A percentile compares a stretch with the other conserved stretches of the same genome.
These are phyloP conservation scores for Avahi laniger DNA, from an alignment of 2,797 vertebrate species.

Conservation along the genomic window DNA sequence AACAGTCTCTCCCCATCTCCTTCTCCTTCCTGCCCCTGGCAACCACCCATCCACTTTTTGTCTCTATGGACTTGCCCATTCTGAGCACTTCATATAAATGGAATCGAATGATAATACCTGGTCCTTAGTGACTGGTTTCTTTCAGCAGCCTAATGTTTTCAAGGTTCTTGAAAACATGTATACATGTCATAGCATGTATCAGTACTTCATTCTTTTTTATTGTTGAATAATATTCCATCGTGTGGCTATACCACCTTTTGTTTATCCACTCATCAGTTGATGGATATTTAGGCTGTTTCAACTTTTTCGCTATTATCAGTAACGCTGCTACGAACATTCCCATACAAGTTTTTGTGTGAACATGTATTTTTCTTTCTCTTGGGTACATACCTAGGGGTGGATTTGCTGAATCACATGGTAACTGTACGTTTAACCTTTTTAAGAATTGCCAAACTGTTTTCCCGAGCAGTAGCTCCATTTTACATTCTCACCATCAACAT, in stretches of 20 bases:
- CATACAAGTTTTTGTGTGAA: background rate
- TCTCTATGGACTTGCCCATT: background rate
- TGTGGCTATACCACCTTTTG: background rate
- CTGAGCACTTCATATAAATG: background rate
- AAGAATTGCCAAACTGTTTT: background rate
- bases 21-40: background rate
- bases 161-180: no score
- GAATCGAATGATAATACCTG: background rate
- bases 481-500: background rate
- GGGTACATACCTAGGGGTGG: background rate
- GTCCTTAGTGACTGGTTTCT: background rate
- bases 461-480: background rate
- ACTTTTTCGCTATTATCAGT: background rate
- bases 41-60: background rate
- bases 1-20: background rate
- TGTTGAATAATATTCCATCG: background rate
- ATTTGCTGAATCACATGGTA: background rate
- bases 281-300: background rate
- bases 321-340: background rate
- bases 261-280: background rate
- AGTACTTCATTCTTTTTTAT: background rate
- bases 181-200: background rate
- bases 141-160: background rate
- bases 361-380: background rate
- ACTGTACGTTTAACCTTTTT: background rate